Evolutionary conservation across 1,140 invertebrate genomes (phyloP), one percentile per base, ranked within the genome.

Genomic region (Atopsyche davidsoni): DNA sequence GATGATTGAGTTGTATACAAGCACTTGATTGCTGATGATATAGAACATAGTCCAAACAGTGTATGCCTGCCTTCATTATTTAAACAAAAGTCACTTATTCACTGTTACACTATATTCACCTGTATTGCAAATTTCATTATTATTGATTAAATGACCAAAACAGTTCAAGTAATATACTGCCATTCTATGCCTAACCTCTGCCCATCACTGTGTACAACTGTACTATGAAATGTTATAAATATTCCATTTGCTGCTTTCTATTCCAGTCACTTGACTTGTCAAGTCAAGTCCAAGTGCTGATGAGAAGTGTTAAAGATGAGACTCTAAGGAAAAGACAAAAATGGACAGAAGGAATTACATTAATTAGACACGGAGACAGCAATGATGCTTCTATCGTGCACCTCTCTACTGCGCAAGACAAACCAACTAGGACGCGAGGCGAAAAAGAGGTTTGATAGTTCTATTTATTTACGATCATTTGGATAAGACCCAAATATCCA

Each of bases 211-310:
- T n/a, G n/a, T n/a, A n/a, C n/a, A n/a, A n/a, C 14, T 16, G 10
- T 49, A 24, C 31, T 40, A 2, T 45, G 14, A 28, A 36, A 7
- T 16, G n/a, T 19, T 36, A 51, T 36, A 28, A 16, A 24, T 42
- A 38, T 47, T 13, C 4, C 7, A 16, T 10, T 49, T 4, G 7
- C 4, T 46, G 4, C 10, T 4, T 48, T 42, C 25, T 50, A 2
- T 59, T 61, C 3, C 61, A 73, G 71, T 62, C 42, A 1, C 67
- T 69, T 39, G 67, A 72, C 19, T 21, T 64, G 23, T 66, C 62
- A 46, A 62, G 69, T 39, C 72, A 70, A 51, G 69, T 69, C 0
- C 69, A 73, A 64, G 64, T 73, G 0, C 24, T 73, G 1, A 71
- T 73, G 31, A 60, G 69, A 4, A 48, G 13, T 1, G 14, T 31